Evolutionary conservation across 2,888 invertebrate genomes (phyloP), one percentile per base, ranked within the genome.

Genomic region (Ommatoiulus sabulosus): DNA sequence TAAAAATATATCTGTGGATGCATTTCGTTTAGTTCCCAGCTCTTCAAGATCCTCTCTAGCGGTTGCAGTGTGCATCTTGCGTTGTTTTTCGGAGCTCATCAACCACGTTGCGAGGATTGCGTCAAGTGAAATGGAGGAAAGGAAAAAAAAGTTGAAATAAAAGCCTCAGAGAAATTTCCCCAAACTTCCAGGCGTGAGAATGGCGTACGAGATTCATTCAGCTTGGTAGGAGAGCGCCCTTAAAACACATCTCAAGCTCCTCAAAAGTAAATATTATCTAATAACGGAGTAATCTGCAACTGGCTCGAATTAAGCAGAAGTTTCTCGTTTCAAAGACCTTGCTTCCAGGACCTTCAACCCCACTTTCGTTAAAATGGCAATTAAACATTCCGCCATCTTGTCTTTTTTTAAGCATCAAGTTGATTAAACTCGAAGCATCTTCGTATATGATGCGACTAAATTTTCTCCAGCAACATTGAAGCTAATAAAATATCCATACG

Each of bases 91-190:
- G 63, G 20, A 63, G 63, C 63, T 63, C 63, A 63, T 63, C 63
- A 63, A 63, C 20, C 20, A 63, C n/a, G 15, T 63, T n/a, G 20
- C 63, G 63, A 63, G 20, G 63, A 63, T 57, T 57, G 15, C 17
- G 12, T 57, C 17, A 57, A 57, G 15, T 57, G 57, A 57, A 57
- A 15, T 57, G 57, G 57, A 57, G 57, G 57, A 57, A 57, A 10
- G 17, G 17, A 48, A 17, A 57, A 57, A 57, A 57, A 57, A 57
- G 0, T 17, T 57, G 57, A 57, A 57, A 57, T 57, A 57, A 57
- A 57, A 57, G 57, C 57, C 57, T 57, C 57, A 57, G 57, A 57
- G 57, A 57, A 57, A 57, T 57, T 57, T 17, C 57, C 57, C 57
- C 57, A 57, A 15, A 57, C 57, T 57, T 57, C 15, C 12, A 57